These are phyloP conservation scores for Ophioninae sp. DNA, from an alignment of 2,888 invertebrate genomes.

Conservation along the genomic window DNA sequence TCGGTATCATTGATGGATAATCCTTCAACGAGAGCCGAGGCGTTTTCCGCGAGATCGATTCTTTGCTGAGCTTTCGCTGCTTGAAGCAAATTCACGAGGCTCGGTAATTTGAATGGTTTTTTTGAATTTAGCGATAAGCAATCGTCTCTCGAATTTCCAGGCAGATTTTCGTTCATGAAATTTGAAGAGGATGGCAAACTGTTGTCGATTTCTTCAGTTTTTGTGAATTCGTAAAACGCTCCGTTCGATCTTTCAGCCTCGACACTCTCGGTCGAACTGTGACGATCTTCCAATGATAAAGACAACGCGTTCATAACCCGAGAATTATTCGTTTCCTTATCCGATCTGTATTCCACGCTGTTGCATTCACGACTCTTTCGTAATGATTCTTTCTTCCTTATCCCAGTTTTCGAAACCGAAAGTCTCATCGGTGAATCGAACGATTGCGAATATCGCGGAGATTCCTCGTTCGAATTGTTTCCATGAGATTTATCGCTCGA, in stretches of 20 bases:
- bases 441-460: slow-evolving; percentile 64
- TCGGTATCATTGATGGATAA: slow-evolving; percentile 67
- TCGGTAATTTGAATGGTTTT: slow-evolving; percentile 76
- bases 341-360: slow-evolving; percentile 52
- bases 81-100: slow-evolving; percentile 74
- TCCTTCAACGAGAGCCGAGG: slow-evolving; percentile 72
- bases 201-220: slow-evolving; percentile 28
- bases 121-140: slow-evolving; percentile 59
- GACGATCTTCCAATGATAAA: slow-evolving; percentile 44
- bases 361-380: slow-evolving; percentile 59
- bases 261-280: slow-evolving; percentile 59
- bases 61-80: slow-evolving; percentile 72
- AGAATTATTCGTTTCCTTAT: slow-evolving; percentile 31
- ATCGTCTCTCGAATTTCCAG: slow-evolving; percentile 63
- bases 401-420: slow-evolving; percentile 47
- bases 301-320: slow-evolving; percentile 26
- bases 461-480: slow-evolving; percentile 54
- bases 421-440: slow-evolving; percentile 49
- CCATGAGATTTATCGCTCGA: slow-evolving; percentile 60
- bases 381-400: slow-evolving; percentile 64
- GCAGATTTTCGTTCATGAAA: slow-evolving; percentile 38
- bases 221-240: slow-evolving; percentile 47
- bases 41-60: slow-evolving; percentile 73
- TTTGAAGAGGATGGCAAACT: slow-evolving; percentile 50
- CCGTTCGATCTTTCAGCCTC: slow-evolving; percentile 51